Evolutionary conservation across 2,888 invertebrate genomes (phyloP).

Genomic region (Euphydryas editha): DNA sequence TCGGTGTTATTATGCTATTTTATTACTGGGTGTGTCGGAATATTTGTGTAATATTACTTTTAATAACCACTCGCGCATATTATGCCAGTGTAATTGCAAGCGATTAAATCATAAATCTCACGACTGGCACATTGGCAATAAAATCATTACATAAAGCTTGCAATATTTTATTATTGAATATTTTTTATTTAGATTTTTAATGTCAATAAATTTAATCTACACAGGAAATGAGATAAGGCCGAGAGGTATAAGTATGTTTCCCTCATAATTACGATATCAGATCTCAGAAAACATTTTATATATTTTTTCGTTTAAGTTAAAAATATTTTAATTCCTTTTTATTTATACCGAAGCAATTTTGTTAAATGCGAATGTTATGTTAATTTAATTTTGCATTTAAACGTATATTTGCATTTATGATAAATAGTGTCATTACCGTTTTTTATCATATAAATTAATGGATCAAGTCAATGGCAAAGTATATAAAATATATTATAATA

Average conservation of each 20-base stretch:
- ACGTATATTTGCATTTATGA: constrained; percentile 11
- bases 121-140: background rate
- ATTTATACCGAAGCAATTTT: constrained; percentile 9
- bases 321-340: background rate
- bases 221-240: constrained; percentile 15
- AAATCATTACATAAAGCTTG: background rate
- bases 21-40: constrained; percentile 13
- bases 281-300: background rate
- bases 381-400: constrained; percentile 7
- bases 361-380: constrained; percentile 11
- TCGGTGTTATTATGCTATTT: constrained; percentile 30
- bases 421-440: constrained; percentile 12
- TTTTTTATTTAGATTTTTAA: background rate
- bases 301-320: background rate
- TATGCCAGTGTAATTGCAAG: background rate
- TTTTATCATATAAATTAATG: constrained; percentile 7
- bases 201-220: constrained; percentile 1
- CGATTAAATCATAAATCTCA: background rate
- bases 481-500: background rate
- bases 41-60: background rate
- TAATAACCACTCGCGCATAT: background rate
- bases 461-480: constrained; percentile 8
- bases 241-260: background rate
- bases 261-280: background rate
- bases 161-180: background rate